These are phyloP conservation scores for Anastrepha ludens DNA, from an alignment of 1,140 invertebrate genomes.

Conservation along the genomic window DNA sequence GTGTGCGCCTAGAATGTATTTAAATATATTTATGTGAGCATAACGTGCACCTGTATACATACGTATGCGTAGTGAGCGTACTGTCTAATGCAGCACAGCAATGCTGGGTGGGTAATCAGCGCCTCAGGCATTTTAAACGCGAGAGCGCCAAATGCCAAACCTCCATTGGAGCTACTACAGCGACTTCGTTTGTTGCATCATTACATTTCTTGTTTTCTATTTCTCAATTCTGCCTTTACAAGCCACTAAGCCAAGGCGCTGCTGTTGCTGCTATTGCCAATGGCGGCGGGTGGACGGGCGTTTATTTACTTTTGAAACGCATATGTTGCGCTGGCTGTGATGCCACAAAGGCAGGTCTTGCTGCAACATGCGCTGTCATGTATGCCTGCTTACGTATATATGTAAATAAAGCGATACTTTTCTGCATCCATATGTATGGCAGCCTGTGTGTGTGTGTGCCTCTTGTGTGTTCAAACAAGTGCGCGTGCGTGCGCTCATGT, in stretches of 20 bases:
- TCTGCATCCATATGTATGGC: neutral
- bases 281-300: neutral
- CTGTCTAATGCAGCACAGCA: neutral
- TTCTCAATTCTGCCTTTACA: neutral
- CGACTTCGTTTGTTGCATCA: neutral
- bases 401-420: constrained; percentile 18
- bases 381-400: neutral
- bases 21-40: neutral
- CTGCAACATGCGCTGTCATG: constrained; percentile 27
- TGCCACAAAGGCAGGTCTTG: neutral
- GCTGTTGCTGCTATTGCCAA: neutral
- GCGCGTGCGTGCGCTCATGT: constrained; percentile 45
- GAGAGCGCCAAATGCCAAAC: constrained; percentile 24
- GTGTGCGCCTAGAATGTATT: neutral
- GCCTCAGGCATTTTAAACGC: constrained; percentile 33
- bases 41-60: neutral
- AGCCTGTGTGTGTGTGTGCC: neutral
- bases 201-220: neutral
- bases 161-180: neutral
- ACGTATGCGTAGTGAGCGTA: neutral
- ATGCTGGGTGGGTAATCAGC: constrained; percentile 32
- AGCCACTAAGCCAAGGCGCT: neutral
- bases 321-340: neutral
- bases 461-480: neutral
- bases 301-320: constrained; percentile 24